phyloP scores from a whole-genome alignment of 2,113 vertebrate genomes.

The Pterocles gutturalis region DNA sequence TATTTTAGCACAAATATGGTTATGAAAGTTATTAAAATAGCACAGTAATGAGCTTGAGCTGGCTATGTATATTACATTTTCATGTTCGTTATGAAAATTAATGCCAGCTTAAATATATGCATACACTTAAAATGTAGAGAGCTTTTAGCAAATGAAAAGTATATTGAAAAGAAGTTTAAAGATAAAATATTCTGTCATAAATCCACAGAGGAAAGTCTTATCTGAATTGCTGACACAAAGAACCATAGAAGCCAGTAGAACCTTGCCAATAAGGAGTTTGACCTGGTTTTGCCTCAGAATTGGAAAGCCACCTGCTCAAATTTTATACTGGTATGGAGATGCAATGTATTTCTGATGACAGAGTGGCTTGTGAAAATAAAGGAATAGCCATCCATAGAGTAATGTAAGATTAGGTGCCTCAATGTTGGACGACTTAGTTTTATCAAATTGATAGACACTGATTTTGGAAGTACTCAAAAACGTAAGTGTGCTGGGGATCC shows the following conservation, averaged over 20 bases:
- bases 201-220: background rate
- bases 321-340: background rate
- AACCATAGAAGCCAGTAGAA: background rate
- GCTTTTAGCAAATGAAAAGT: background rate
- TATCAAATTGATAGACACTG: background rate
- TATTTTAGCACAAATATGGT: background rate
- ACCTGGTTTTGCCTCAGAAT: background rate
- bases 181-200: background rate
- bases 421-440: background rate
- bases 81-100: background rate
- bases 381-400: background rate
- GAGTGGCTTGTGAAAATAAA: background rate
- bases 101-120: background rate
- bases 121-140: background rate
- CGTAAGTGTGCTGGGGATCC: background rate
- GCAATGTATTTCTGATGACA: background rate
- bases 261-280: background rate
- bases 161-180: background rate
- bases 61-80: background rate
- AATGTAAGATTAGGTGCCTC: background rate
- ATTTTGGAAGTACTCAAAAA: background rate
- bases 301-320: background rate
- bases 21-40: constrained; percentile 13
- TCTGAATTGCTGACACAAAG: background rate
- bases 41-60: constrained; percentile 9